phyloP scores from a whole-genome alignment of 2,888 invertebrate species.

The Idaea dimidiata region DNA sequence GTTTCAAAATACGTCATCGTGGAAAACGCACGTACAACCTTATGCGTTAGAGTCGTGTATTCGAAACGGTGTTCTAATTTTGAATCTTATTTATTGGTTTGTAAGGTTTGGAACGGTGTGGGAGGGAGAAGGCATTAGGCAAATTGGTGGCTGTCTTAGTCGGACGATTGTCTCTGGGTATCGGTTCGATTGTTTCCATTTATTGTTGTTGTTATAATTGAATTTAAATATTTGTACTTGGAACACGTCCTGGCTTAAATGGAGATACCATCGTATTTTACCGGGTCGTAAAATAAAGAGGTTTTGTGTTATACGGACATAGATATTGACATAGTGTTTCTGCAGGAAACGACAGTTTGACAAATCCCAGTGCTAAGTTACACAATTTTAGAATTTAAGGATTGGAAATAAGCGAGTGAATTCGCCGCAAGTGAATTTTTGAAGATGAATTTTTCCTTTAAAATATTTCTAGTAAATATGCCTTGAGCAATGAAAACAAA shows the following conservation, averaged over 20 bases:
- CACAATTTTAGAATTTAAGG: too few species aligned
- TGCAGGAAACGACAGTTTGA: not conserved
- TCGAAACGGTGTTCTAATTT: slow-evolving; percentile 29
- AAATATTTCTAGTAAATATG: too few species aligned
- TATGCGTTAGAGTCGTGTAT: not conserved
- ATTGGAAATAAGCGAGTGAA: too few species aligned
- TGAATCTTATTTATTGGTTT: slow-evolving; percentile 15
- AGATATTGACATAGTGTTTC: not conserved
- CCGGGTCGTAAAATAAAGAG: not conserved
- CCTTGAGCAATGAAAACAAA: too few species aligned
- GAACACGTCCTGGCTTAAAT: not conserved
- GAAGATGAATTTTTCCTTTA: too few species aligned
- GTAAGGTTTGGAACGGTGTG: not conserved
- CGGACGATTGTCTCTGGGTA: slow-evolving; percentile 11
- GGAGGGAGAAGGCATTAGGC: slow-evolving; percentile 60
- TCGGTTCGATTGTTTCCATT: slow-evolving; percentile 38
- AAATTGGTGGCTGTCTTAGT: slow-evolving; percentile 67
- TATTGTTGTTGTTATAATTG: slow-evolving; percentile 32
- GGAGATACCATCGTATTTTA: not conserved
- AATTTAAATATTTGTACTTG: slow-evolving; percentile 24
- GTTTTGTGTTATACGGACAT: not conserved
- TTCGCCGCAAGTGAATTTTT: too few species aligned
- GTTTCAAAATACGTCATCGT: not conserved
- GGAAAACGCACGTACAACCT: not conserved
- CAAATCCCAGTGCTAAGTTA: too few species aligned